phyloP scores from a whole-genome alignment of 2,797 vertebrate genomes.

The Rhynchotus rufescens region DNA sequence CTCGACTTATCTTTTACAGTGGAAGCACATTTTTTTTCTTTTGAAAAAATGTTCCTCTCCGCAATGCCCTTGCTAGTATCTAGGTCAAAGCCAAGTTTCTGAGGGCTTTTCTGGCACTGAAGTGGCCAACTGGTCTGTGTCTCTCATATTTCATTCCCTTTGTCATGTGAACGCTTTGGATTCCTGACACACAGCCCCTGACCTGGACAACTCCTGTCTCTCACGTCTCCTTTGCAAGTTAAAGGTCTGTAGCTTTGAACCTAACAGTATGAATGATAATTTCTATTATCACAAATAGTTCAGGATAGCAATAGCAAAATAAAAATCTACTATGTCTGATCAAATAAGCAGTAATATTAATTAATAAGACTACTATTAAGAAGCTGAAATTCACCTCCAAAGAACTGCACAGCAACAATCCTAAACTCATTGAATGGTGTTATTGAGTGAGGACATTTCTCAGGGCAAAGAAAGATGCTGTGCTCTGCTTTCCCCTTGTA shows the following conservation, averaged over 20 bases:
- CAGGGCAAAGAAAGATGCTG: not conserved
- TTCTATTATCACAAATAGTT: not conserved
- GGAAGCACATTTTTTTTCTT: not conserved
- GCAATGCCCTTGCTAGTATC: not conserved
- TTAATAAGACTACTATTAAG: not conserved
- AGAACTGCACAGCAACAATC: not conserved
- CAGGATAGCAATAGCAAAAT: not conserved
- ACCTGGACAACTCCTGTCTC: not conserved
- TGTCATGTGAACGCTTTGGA: not conserved
- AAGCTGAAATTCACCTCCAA: not conserved
- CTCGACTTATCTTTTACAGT: not conserved
- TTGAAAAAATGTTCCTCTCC: not conserved
- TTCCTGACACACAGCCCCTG: not conserved
- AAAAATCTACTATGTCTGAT: not conserved
- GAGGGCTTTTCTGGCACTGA: conserved; percentile 21
- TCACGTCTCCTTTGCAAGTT: not conserved
- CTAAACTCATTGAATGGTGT: not conserved
- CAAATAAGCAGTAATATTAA: not conserved
- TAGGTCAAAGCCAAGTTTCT: conserved; percentile 29
- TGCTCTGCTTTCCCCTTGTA: not conserved
- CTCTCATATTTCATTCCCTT: conserved; percentile 12
- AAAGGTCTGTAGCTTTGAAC: not conserved
- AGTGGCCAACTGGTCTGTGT: not conserved
- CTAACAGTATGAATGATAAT: not conserved
- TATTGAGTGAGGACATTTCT: not conserved